Base-by-base conservation (phyloP, 1,140 invertebrate species). In the Drosophila ohnishii region DNA sequence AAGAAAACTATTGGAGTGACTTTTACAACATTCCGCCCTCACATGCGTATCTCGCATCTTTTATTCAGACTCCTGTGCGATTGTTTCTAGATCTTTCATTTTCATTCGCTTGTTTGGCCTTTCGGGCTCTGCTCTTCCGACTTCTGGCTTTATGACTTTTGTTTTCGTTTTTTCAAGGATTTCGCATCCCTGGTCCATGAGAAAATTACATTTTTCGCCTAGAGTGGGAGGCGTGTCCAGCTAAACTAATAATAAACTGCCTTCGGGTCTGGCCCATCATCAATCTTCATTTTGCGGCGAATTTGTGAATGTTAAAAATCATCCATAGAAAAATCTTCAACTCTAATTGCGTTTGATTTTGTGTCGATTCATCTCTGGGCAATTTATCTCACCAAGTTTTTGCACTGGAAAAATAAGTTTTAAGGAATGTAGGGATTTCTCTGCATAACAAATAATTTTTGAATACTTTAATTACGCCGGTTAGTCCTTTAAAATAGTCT, bases 11-110 rank as follows among this genome's bases (percentile, higher is more conserved):
- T 42, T 76, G 81, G 79, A 87, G 83, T 88, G 83, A 87, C 83
- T 87, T 87, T 88, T 87, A 77, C 84, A 80, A 73, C 80, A 80
- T 47, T 7, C 45, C 25, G 11, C 55, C 30, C 57, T n/a, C 51
- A 42, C 61, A 53, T 78, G 82, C 82, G 82, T 86, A 86, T 67
- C 73, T 59, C 40, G 40, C 32, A 56, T 58, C 73, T 76, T 64
- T 42, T 75, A 65, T 65, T 75, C 56, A 48, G 40, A 39, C 63
- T 50, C 28, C 74, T 57, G 56, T 72, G 48, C 66, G 71, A 84
- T 89, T 88, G 80, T 89, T 80, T 88, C 77, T 69, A 73, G 73
- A 80, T 88, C 72, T 82, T 85, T 81, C 53, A 78, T 79, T 69
- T 71, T 39, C 42, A 47, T 58, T 62, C 44, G 50, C 25, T 51